Evolutionary conservation across 2,113 vertebrate genomes (phyloP).

Genomic region (Dermatemys mawii): DNA sequence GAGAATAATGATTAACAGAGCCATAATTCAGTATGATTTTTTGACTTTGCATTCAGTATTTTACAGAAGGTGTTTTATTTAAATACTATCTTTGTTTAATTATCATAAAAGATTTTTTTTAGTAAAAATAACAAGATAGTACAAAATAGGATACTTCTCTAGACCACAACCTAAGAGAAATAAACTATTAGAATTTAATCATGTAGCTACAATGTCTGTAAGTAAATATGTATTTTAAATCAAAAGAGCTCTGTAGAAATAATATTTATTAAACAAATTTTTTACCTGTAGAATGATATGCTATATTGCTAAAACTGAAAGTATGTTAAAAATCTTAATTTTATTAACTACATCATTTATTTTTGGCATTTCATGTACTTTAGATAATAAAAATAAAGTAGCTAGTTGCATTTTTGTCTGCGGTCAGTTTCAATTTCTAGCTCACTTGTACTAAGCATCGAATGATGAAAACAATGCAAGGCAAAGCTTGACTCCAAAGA

Average conservation of each 20-base stretch:
- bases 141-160: not conserved
- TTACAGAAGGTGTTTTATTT: not conserved
- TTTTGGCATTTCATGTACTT: not conserved
- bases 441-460: not conserved
- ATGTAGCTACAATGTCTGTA: not conserved
- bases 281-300: not conserved
- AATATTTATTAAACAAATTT: not conserved
- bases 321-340: not conserved
- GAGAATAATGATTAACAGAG: not conserved
- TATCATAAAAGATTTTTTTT: not conserved
- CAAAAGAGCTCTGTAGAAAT: rapidly evolving
- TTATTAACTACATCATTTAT: not conserved
- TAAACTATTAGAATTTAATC: not conserved
- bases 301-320: not conserved
- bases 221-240: not conserved
- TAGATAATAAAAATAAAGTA: not conserved
- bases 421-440: not conserved
- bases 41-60: not conserved
- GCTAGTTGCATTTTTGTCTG: not conserved
- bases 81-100: not conserved
- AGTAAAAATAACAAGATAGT: not conserved
- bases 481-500: not conserved
- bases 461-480: not conserved
- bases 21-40: not conserved
- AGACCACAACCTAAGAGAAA: not conserved